These are phyloP conservation scores for Pituophis catenifer DNA, from an alignment of 2,113 vertebrate genomes.

Conservation along the genomic window DNA sequence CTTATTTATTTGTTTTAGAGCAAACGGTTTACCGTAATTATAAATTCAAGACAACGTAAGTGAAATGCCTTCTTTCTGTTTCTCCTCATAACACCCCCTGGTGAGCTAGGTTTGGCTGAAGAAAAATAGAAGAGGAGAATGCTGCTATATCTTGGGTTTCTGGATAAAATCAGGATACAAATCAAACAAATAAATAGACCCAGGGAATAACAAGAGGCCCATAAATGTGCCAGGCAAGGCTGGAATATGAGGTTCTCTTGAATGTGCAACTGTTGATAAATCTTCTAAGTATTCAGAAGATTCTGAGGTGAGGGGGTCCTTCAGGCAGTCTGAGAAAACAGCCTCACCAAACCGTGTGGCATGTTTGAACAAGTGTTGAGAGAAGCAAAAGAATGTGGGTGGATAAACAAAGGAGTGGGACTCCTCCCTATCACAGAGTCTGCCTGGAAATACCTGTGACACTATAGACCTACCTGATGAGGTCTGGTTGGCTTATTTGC, in stretches of 20 bases:
- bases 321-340: neutral
- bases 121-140: neutral
- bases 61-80: neutral
- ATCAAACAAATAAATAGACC: neutral
- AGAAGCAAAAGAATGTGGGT: conserved; percentile 2
- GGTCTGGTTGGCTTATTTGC: neutral
- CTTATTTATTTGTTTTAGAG: neutral
- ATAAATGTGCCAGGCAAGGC: neutral
- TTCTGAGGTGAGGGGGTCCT: neutral
- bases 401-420: neutral
- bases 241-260: neutral
- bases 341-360: neutral
- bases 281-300: neutral
- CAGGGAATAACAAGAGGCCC: neutral
- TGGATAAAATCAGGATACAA: neutral
- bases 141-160: neutral
- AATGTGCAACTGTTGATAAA: neutral
- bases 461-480: neutral
- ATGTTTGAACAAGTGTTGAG: neutral
- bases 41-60: neutral
- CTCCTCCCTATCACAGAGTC: neutral
- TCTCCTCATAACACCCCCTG: neutral
- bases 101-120: neutral
- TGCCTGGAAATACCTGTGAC: neutral
- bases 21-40: neutral